These are phyloP conservation scores for Nansenia antarctica DNA, from an alignment of 2,113 vertebrate species.

Conservation along the genomic window DNA sequence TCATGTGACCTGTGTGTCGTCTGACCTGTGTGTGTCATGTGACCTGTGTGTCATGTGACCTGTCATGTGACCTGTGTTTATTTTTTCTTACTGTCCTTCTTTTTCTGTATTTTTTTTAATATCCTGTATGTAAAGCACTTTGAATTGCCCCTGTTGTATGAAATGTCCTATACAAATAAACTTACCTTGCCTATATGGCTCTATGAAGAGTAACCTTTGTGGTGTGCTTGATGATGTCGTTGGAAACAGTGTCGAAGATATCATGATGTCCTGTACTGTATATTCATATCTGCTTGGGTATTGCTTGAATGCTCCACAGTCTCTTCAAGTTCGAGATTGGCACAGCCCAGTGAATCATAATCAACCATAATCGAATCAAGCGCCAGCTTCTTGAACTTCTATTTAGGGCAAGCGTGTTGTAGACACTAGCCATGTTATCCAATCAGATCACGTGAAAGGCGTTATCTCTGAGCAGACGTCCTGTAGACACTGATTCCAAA, in stretches of 20 bases:
- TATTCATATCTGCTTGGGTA: constrained; percentile 10
- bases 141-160: too few relatives aligned
- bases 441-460: constrained; percentile 6
- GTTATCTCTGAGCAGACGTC: neutral
- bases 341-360: constrained; percentile 24
- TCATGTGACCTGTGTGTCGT: too few relatives aligned
- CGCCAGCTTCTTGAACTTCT: constrained; percentile 20
- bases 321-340: constrained; percentile 12
- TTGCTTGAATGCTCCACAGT: constrained; percentile 5
- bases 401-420: constrained; percentile 22
- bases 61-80: too few relatives aligned
- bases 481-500: constrained; percentile 2
- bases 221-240: neutral
- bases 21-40: too few relatives aligned
- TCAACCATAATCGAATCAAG: constrained; percentile 26
- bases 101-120: too few relatives aligned
- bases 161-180: too few relatives aligned
- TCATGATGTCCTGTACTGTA: too few relatives aligned
- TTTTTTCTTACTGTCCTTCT: too few relatives aligned
- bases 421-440: constrained; percentile 13
- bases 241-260: too few relatives aligned
- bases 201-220: neutral
- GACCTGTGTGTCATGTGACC: too few relatives aligned
- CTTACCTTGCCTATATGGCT: neutral
- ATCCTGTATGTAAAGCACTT: too few relatives aligned